Base-by-base conservation (phyloP, 2,888 invertebrate species). In the Drosophila eohydei region DNA sequence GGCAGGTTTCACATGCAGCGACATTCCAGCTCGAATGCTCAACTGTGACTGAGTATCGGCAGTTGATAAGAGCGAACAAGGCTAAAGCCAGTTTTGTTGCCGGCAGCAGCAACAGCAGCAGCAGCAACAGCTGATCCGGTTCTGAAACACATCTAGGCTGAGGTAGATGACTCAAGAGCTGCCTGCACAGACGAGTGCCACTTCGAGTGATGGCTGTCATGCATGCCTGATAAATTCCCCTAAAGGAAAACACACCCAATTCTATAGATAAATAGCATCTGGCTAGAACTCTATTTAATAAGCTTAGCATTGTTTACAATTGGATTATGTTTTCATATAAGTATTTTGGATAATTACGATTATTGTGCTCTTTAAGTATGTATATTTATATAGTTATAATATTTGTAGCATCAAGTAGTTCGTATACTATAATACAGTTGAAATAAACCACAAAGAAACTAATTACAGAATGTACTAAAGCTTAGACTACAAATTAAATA, bases 401-500 rank as follows among this genome's bases (percentile, higher is more conserved):
- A 56, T 64, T 71, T 78, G 62, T 74, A 78, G 78, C 77, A 70
- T 57, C 30, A n/a, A 48, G 59, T 63, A 40, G 43, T 43, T 59
- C 30, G 32, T 59, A 51, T 46, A 41, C 57, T 76, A 79, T 68
- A 78, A 71, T 75, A 78, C 70, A 71, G 43, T 48, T 61, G 21
- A 38, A 74, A 21, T 59, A 66, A 78, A 74, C 57, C 51, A 38
- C 12, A 56, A 32, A 26, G 26, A 32, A 67, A 65, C 59, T 72
- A 76, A 76, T 56, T 63, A 79, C 56, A 46, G 52, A 67, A 71
- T 56, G 52, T 36, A 74, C 73, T 73, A 82, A 71, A 74, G 64
- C 81, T 83, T 81, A 74, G 54, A 69, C 74, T 83, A 79, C 63
- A 82, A 82, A 78, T 73, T 80, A 76, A 76, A 72, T 60, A 71